Evolutionary conservation across 2,888 invertebrate genomes (phyloP).

Genomic region (Glaucopsyche alexis): DNA sequence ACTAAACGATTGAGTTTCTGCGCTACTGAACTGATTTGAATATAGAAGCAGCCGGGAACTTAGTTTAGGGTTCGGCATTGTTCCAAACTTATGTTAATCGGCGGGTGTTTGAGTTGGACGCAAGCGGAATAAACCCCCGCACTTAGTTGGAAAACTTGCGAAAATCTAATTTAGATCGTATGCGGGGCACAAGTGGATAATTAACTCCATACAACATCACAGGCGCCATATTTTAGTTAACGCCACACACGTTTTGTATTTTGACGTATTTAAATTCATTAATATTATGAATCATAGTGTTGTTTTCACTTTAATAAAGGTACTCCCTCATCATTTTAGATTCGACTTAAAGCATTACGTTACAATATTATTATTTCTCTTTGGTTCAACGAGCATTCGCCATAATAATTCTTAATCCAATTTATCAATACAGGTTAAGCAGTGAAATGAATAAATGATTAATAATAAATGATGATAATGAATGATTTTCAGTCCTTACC

Average conservation of each 20-base stretch:
- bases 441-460: too few species aligned
- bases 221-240: conserved; percentile 48
- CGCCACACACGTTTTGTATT: conserved; percentile 36
- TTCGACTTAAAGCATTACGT: too few species aligned
- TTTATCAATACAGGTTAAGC: too few species aligned
- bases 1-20: conserved; percentile 54
- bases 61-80: conserved; percentile 53
- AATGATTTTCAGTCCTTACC: too few species aligned
- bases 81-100: conserved; percentile 64
- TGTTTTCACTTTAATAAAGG: neutral
- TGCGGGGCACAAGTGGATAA: conserved; percentile 52
- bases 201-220: conserved; percentile 53
- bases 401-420: too few species aligned
- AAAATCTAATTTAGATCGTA: conserved; percentile 56
- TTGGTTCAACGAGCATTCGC: too few species aligned
- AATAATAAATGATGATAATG: too few species aligned
- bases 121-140: conserved; percentile 47
- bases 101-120: conserved; percentile 54
- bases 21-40: conserved; percentile 62
- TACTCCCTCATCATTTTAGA: neutral
- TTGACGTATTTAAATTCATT: neutral
- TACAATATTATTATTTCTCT: too few species aligned
- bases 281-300: neutral
- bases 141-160: conserved; percentile 51
- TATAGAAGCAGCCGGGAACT: conserved; percentile 56